These are phyloP conservation scores for Gryllus longicercus DNA, from an alignment of 2,888 invertebrate genomes.

Conservation along the genomic window DNA sequence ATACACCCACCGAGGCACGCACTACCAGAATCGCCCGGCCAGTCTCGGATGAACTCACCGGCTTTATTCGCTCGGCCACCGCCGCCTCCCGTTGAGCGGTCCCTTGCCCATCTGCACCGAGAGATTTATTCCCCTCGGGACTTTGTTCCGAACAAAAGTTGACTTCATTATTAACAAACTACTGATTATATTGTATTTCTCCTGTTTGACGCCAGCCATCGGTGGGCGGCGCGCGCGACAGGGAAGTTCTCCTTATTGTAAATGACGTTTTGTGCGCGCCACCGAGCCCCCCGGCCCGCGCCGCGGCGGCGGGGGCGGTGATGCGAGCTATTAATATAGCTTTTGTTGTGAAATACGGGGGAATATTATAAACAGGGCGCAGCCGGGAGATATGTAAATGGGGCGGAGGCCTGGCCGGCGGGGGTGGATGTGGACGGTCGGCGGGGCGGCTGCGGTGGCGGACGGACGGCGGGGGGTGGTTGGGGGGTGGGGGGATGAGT, in stretches of 20 bases:
- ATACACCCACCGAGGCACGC: no score
- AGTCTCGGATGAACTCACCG: no score
- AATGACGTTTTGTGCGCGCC: background rate
- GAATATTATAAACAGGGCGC: conserved; percentile 9
- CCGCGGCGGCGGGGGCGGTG: background rate
- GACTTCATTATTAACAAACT: conserved; percentile 17
- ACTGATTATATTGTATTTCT: conserved; percentile 3
- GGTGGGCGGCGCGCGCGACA: background rate
- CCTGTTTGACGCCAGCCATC: background rate
- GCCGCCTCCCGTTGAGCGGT: background rate
- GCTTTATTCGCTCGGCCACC: no score
- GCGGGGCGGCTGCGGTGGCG: background rate
- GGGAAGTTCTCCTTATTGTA: background rate
- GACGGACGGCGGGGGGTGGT: no score
- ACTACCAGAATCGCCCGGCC: no score
- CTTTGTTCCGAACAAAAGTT: conserved; percentile 1
- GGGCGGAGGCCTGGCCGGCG: background rate
- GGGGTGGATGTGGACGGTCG: background rate
- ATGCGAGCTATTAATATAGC: conserved; percentile 4
- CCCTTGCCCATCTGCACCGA: background rate
- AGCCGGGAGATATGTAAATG: conserved; percentile 10
- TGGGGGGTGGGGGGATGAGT: background rate
- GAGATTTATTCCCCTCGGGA: background rate
- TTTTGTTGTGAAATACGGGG: conserved; percentile 8
- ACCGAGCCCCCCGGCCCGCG: background rate